These are phyloP conservation scores for Lepisosteus osseus DNA, from an alignment of 2,113 vertebrate species.

Conservation along the genomic window DNA sequence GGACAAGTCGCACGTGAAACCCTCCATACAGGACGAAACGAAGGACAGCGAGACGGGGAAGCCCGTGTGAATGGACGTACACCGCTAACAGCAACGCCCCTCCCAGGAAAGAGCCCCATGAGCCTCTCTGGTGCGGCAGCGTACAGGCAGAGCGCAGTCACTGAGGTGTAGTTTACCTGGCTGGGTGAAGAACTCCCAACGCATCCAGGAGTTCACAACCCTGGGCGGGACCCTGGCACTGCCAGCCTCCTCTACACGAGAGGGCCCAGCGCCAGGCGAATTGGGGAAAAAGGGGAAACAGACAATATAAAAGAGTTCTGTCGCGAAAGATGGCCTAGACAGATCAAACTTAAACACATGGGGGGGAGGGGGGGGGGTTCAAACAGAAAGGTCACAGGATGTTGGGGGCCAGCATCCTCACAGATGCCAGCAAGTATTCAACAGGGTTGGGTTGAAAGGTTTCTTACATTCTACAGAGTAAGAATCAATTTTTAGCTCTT, in stretches of 20 bases:
- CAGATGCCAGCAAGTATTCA: no score
- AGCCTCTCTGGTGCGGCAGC: background rate
- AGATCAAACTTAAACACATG: conserved; percentile 11
- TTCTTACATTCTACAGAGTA: no score
- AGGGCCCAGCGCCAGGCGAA: conserved; percentile 11
- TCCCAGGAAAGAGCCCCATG: conserved; percentile 25
- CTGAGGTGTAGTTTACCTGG: conserved; percentile 76
- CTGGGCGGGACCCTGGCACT: conserved; percentile 68
- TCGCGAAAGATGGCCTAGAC: conserved; percentile 36
- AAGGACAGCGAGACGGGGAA: conserved; percentile 16
- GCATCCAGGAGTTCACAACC: conserved; percentile 82
- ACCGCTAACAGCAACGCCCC: background rate
- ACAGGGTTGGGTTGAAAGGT: conserved; percentile 25
- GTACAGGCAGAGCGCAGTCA: conserved; percentile 30
- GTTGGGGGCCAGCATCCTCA: no score
- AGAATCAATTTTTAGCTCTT: no score
- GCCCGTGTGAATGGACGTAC: conserved; percentile 27
- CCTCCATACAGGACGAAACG: background rate
- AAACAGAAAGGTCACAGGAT: no score
- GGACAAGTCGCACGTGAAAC: no score
- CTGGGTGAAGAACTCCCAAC: conserved; percentile 84
- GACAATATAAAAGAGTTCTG: conserved; percentile 51
- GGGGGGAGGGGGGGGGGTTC: no score
- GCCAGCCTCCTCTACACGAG: conserved; percentile 55
- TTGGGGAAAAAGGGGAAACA: conserved; percentile 32